Evolutionary conservation across 2,113 vertebrate species (phyloP), one percentile per base, ranked within the genome.

Genomic region (Lichenostomus cassidix): DNA sequence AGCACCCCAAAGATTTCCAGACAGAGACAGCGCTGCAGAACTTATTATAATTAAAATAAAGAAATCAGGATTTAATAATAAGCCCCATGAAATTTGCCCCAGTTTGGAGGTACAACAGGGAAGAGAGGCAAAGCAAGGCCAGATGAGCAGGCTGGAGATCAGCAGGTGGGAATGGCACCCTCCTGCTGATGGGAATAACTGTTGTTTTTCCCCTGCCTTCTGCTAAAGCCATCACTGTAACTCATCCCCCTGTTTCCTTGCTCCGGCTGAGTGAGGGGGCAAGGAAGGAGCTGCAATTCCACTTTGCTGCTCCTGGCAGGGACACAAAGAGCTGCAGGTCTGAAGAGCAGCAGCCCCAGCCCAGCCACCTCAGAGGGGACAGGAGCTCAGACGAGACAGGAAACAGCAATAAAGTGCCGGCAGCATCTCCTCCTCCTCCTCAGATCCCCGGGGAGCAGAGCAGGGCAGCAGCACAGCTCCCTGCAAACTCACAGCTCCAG

Each of bases 311-410:
- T 90, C 67, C 91, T 95, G 94, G 96, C 94, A 77, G 4, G 4
- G 65, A n/a, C 64, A 91, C 87, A 96, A 94, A 87, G 77, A 83
- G 25, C 84, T 77, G 67, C 75, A 79, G 65, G 46, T 85, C 53
- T 94, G 58, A 69, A 47, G 70, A 73, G 46, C 53, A 67, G 71
- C 75, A 93, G 93, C 41, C 80, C 39, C 24, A 8, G 80, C 73
- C 46, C 83, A 56, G 21, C 39, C 68, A 73, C 49, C 86, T 92
- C 83, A 27, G 90, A 90, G 80, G 91, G 92, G 70, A 87, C 58
- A 80, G 70, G 86, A 81, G 80, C 88, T 91, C 94, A 96, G 96
- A 96, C 94, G 86, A 67, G 92, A 86, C 89, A 95, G 94, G 95
- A 97, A 97, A 95, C 64, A 69, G 91, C 74, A 83, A 63, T 28